Conservation (phyloP, 1,140 invertebrate genomes). For the Rhopalosiphum maidis region DNA sequence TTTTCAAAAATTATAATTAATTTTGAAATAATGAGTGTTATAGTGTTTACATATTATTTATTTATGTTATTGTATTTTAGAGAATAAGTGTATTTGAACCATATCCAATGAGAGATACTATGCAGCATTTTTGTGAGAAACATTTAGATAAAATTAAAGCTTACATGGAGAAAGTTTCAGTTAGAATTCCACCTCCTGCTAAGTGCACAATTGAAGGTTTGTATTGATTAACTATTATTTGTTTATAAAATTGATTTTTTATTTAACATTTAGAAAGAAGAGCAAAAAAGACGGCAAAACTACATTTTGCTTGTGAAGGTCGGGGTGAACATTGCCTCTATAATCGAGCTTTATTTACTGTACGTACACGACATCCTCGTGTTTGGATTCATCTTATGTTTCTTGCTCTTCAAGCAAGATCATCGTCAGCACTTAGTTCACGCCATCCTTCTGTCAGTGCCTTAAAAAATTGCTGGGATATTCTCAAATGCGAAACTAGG, state of each 20-base stretch:
- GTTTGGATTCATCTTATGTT: conserved; percentile 97
- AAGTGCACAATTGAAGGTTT: conserved; percentile 90
- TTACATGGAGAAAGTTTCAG: conserved; percentile 87
- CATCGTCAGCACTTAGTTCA: conserved; percentile 80
- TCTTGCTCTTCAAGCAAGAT: conserved; percentile 83
- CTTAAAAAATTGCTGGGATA: conserved; percentile 91
- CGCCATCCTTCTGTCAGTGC: conserved; percentile 82
- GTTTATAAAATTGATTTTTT: background rate
- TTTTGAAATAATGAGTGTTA: background rate
- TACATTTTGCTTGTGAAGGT: conserved; percentile 88
- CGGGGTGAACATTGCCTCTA: conserved; percentile 90
- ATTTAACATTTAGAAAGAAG: conserved; percentile 71
- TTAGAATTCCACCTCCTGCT: conserved; percentile 84
- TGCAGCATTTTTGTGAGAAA: conserved; percentile 94
- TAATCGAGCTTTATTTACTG: conserved; percentile 80
- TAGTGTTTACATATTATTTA: background rate
- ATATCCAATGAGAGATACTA: conserved; percentile 86
- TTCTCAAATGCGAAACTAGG: conserved; percentile 86
- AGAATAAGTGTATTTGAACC: conserved; percentile 86
- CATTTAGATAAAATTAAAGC: conserved; percentile 88
- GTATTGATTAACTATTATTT: conserved; percentile 25
- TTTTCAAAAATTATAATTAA: too few species aligned
- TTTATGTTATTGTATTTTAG: conserved; percentile 63
- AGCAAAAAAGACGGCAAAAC: conserved; percentile 82
- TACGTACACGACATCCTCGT: conserved; percentile 84